Percentiles rank a stretch among this genome's conserved stretches.
Conservation (phyloP, 2,113 vertebrate species). For the Columba livia region DNA sequence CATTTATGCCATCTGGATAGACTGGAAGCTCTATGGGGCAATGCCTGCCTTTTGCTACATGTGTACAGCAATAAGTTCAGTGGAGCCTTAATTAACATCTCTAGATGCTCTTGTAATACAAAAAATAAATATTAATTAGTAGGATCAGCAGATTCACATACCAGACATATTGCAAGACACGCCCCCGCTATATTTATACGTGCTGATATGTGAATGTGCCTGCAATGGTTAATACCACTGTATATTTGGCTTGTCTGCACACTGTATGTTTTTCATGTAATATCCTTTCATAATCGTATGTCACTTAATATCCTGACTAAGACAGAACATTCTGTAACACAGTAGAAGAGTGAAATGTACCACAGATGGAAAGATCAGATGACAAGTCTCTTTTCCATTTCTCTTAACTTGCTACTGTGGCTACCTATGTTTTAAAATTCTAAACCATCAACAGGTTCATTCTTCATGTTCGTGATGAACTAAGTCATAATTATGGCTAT, state of each 20-base stretch:
- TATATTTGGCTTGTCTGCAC: background rate
- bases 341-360: constrained; percentile 14
- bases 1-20: background rate
- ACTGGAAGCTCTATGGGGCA: background rate
- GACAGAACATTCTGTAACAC: constrained; percentile 34
- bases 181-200: background rate
- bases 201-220: background rate
- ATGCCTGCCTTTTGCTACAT: background rate
- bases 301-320: constrained; percentile 43
- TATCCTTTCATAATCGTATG: constrained; percentile 35
- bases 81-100: constrained; percentile 15
- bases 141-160: constrained; percentile 31
- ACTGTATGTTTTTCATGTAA: background rate
- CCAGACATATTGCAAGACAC: constrained; percentile 42
- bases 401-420: background rate
- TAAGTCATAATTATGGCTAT: constrained; percentile 13
- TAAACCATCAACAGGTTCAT: constrained; percentile 17
- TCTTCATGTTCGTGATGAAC: constrained; percentile 13
- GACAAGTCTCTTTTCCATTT: background rate
- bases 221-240: constrained; percentile 12
- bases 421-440: constrained; percentile 10
- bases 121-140: constrained; percentile 55
- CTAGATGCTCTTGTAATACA: constrained; percentile 25
- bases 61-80: background rate
- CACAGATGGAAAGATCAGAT: constrained; percentile 36